These are phyloP conservation scores for Dicyrtomina minuta DNA, from an alignment of 2,888 invertebrate species.

Conservation along the genomic window DNA sequence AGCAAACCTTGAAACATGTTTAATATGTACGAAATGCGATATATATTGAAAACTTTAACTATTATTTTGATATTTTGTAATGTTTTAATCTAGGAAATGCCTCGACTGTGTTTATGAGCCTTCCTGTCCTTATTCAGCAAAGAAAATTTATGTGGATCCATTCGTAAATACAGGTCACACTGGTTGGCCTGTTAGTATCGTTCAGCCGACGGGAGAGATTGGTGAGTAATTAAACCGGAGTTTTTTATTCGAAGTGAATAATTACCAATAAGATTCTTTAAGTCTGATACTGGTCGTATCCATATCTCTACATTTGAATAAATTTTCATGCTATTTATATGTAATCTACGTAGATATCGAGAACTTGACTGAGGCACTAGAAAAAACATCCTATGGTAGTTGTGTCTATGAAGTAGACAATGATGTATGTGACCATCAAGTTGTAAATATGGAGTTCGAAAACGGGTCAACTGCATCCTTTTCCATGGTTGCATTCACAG, in stretches of 20 bases:
- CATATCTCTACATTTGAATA: not conserved
- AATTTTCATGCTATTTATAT: too few relatives aligned
- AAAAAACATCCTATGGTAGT: conserved; percentile 56
- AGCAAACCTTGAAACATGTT: not conserved
- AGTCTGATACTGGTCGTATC: not conserved
- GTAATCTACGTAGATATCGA: conserved; percentile 52
- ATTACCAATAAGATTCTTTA: too few relatives aligned
- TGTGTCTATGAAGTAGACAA: conserved; percentile 59
- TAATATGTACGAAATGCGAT: not conserved
- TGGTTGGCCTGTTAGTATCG: conserved; percentile 53
- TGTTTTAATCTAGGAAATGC: conserved; percentile 54
- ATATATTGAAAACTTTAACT: not conserved
- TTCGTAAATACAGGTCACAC: conserved; percentile 46
- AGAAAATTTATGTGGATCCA: conserved; percentile 56
- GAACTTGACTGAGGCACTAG: conserved; percentile 49
- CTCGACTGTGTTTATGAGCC: conserved; percentile 57
- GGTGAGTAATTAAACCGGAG: conserved; percentile 32
- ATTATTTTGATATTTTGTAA: too few relatives aligned
- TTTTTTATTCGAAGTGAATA: not conserved
- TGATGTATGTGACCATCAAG: conserved; percentile 58
- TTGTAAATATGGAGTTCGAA: conserved; percentile 58
- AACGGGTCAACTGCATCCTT: conserved; percentile 57
- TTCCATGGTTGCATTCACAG: conserved; percentile 58
- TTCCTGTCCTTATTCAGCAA: conserved; percentile 58
- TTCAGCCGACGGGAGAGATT: conserved; percentile 50